Base-by-base conservation (phyloP, 2,113 vertebrate species). In the Anarrhichthys ocellatus region DNA sequence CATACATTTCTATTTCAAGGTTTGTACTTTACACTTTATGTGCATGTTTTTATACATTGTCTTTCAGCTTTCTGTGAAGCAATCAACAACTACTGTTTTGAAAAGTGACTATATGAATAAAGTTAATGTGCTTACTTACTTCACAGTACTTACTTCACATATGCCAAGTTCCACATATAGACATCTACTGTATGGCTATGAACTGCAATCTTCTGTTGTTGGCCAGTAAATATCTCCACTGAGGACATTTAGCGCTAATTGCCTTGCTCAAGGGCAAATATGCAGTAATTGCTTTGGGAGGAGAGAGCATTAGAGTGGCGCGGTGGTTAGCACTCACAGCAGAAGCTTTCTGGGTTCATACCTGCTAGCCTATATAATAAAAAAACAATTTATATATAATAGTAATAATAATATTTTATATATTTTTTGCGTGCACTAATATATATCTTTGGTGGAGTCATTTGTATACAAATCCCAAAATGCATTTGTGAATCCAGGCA, bases 191-290 rank as follows among this genome's bases (percentile, higher is more conserved):
- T 59, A 9, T n/a, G 18, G 73, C 17, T 24, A 14, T 27, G 17
- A 68, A 20, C 40, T 63, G 14, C 13, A 58, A 54, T 29, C 44
- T 42, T 71, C 18, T 65, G n/a, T 52, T 62, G 32, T 17, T 68
- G 52, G 32, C 36, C 29, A 15, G 20, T 59, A 34, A 52, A 66
- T 42, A 72, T 13, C 24, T 54, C 52, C 8, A 66, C 48, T 66
- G 66, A 24, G 59, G 9, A 65, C 65, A 65, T 27, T 29, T 67
- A 17, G 59, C 22, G 59, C 27, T 70, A 27, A 73, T 46, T 64
- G 76, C 46, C 27, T 70, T 42, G 48, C 58, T 80, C 46, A 76
- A 67, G 68, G 67, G 44, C 72, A 64, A 48, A 46, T 29, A 5
- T 65, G 38, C n/a, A 65, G 13, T 71, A 61, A 76, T 56, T 64